These are phyloP conservation scores for Apamea anceps DNA, from an alignment of 2,888 invertebrate species.

Conservation along the genomic window DNA sequence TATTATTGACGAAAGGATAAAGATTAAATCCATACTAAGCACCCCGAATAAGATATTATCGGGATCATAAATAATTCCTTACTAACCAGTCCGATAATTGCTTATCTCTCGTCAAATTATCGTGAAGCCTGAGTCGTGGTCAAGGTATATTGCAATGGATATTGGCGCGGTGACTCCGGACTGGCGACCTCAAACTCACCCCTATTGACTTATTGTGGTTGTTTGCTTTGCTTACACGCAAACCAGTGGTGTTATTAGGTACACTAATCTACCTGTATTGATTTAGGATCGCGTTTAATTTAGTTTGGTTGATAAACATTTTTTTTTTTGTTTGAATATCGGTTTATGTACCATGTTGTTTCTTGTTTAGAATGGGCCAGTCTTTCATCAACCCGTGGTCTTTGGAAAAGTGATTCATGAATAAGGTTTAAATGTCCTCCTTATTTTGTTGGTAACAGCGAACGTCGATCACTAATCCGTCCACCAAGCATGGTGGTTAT, in stretches of 20 bases:
- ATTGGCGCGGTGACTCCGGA: conserved; percentile 28
- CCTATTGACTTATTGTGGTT: conserved; percentile 62
- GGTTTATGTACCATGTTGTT: not conserved
- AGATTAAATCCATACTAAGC: not conserved
- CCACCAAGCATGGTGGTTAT: not conserved
- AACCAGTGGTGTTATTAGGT: conserved; percentile 56
- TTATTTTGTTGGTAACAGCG: not conserved
- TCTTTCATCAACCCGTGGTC: not conserved
- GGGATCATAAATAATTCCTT: conserved; percentile 18
- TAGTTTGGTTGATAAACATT: not conserved
- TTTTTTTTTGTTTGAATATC: not conserved
- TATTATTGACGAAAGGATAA: not conserved
- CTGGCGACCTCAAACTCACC: conserved; percentile 61
- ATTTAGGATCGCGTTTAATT: conserved; percentile 37
- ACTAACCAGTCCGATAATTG: conserved; percentile 7
- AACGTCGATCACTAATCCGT: not conserved
- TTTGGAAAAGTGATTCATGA: not conserved
- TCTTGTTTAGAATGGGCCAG: not conserved
- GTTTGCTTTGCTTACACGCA: conserved; percentile 46
- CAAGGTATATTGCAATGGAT: conserved; percentile 62
- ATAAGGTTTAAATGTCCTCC: not conserved
- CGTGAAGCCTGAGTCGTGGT: conserved; percentile 24
- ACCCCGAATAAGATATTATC: conserved; percentile 5
- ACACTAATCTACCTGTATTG: conserved; percentile 56
- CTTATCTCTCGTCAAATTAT: conserved; percentile 37